phyloP scores from a whole-genome alignment of 2,797 vertebrate genomes.

The Ctenopoma kingsleyae region DNA sequence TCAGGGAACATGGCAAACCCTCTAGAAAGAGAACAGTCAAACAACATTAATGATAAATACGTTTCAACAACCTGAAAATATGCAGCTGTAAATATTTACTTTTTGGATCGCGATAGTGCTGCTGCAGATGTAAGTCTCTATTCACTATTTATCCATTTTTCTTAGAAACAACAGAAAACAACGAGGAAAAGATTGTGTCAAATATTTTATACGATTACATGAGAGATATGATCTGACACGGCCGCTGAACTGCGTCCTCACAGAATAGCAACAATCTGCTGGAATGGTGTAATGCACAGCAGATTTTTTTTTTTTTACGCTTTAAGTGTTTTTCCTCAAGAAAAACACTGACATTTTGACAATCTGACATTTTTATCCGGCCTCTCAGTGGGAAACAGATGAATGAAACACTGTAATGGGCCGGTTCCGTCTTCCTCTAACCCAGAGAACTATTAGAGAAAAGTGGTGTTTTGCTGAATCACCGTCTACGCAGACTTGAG shows the following conservation, averaged over 20 bases:
- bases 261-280: not conserved
- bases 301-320: not conserved
- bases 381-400: conserved; percentile 9
- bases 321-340: not conserved
- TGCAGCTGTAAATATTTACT: not conserved
- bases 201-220: not conserved
- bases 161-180: not conserved
- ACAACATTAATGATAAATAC: not conserved
- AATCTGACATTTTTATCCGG: conserved; percentile 23
- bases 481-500: conserved; percentile 53
- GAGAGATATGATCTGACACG: not conserved
- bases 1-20: conserved; percentile 80
- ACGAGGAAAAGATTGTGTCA: not conserved
- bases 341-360: conserved; percentile 14
- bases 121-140: not conserved
- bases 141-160: not conserved
- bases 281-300: not conserved
- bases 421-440: conserved; percentile 3
- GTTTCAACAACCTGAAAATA: conserved; percentile 6
- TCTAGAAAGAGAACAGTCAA: conserved; percentile 35
- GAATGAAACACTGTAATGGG: conserved; percentile 24
- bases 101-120: not conserved
- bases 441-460: conserved; percentile 14
- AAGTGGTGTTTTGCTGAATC: conserved; percentile 69
- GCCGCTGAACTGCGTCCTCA: not conserved